Evolutionary conservation across 2,113 vertebrate genomes (phyloP).

Genomic region (Speoplatyrhinus poulsoni): DNA sequence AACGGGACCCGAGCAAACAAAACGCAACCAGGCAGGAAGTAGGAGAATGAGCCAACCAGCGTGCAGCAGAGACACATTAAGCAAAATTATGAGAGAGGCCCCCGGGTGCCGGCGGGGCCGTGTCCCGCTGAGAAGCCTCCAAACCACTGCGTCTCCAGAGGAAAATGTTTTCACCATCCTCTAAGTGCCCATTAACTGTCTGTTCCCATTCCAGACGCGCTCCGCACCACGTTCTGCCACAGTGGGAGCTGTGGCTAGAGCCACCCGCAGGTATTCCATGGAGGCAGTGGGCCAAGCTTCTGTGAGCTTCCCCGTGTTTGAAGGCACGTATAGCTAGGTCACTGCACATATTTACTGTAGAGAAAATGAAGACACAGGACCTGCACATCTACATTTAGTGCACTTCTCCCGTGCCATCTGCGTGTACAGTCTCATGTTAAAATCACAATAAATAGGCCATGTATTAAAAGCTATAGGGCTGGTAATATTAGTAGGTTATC

Average conservation of each 20-base stretch:
- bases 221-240: constrained; percentile 45
- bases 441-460: no score
- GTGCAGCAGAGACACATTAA: constrained; percentile 31
- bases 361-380: no score
- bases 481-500: constrained; percentile 90
- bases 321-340: constrained; percentile 55
- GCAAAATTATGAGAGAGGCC: constrained; percentile 33
- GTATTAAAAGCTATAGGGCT: no score
- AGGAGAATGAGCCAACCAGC: constrained; percentile 29
- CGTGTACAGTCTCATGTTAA: no score
- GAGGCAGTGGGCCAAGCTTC: constrained; percentile 34
- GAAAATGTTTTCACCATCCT: constrained; percentile 70
- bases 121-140: constrained; percentile 55
- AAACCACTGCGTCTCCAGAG: constrained; percentile 67
- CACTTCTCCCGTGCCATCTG: no score
- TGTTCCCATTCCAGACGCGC: constrained; percentile 67
- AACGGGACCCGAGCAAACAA: constrained; percentile 7
- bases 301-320: constrained; percentile 32
- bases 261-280: constrained; percentile 55
- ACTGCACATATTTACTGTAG: constrained; percentile 26
- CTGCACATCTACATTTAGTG: no score
- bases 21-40: constrained; percentile 23
- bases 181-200: constrained; percentile 76
- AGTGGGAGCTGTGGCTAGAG: constrained; percentile 60
- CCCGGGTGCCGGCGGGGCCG: constrained; percentile 33